A percentile compares a stretch with the other conserved stretches of the same genome.
Conservation (phyloP, 1,140 invertebrate species). For the Cherax destructor region DNA sequence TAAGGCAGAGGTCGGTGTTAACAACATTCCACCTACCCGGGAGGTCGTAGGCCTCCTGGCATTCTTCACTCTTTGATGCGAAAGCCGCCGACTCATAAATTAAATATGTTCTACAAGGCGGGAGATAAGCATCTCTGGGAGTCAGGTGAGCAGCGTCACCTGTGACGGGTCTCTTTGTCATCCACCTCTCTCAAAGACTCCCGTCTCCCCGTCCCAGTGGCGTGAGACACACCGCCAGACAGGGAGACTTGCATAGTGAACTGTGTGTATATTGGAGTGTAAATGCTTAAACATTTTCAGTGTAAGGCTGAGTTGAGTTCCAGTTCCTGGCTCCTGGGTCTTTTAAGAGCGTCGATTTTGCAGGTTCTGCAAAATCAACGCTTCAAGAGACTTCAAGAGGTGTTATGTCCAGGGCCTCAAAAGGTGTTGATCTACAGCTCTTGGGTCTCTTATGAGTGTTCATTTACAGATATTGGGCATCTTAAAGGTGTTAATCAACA, state of each 20-base stretch:
- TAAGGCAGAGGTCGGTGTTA: background rate
- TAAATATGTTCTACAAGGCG: conserved; percentile 10
- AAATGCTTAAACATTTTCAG: too few relatives aligned
- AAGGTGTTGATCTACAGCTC: too few relatives aligned
- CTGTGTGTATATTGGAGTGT: too few relatives aligned
- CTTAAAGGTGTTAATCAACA: too few relatives aligned
- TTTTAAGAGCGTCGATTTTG: too few relatives aligned
- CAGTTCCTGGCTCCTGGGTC: too few relatives aligned
- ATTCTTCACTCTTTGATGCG: background rate
- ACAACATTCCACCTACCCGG: background rate
- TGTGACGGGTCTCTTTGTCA: background rate
- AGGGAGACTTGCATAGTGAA: background rate
- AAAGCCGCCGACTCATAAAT: background rate
- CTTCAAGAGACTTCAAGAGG: too few relatives aligned
- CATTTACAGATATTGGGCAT: too few relatives aligned
- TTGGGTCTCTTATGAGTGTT: too few relatives aligned
- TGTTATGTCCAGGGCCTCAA: too few relatives aligned
- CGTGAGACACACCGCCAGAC: background rate
- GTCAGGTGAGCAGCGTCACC: background rate
- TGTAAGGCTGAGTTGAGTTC: too few relatives aligned
- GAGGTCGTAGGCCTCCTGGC: background rate
- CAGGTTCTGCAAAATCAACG: too few relatives aligned
- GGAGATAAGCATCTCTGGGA: background rate
- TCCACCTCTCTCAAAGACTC: background rate
- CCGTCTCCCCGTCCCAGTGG: background rate